phyloP scores from a whole-genome alignment of 2,797 vertebrate species.

The Brachyrhaphis roseni region DNA sequence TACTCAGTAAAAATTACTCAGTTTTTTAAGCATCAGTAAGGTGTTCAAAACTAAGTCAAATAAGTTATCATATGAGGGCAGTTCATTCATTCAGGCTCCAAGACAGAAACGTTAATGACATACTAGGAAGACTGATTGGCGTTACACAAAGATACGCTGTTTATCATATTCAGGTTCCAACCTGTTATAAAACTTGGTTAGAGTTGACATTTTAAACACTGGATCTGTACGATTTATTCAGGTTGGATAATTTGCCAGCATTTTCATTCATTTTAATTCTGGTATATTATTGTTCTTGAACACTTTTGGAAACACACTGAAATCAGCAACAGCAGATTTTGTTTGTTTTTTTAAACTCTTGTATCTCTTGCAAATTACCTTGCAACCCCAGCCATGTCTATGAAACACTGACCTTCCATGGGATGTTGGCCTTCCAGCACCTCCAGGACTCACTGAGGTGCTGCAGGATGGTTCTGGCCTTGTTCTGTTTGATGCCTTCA shows the following conservation, averaged over 20 bases:
- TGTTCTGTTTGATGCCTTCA: conserved; percentile 99
- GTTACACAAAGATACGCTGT: not conserved
- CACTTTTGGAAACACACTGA: not conserved
- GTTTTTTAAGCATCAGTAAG: not conserved
- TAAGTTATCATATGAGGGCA: not conserved
- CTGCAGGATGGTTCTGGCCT: conserved; percentile 98
- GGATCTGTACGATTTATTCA: not conserved
- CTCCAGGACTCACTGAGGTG: conserved; percentile 99
- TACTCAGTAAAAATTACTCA: not conserved
- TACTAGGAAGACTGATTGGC: not conserved
- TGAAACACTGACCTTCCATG: conserved; percentile 90
- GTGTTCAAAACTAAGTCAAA: not conserved
- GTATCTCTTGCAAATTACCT: not conserved
- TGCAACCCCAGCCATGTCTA: not conserved
- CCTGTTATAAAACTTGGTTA: not conserved
- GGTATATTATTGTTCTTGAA: not conserved
- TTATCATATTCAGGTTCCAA: not conserved
- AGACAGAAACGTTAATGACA: not conserved
- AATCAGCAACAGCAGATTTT: not conserved
- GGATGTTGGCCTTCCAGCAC: conserved; percentile 99
- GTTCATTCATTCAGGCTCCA: not conserved
- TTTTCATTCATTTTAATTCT: not conserved
- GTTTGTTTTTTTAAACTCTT: not conserved
- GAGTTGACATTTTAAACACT: no score
- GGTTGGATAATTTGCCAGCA: not conserved